Base-by-base conservation (phyloP, 1,140 invertebrate genomes). In the Bombus soroeensis region DNA sequence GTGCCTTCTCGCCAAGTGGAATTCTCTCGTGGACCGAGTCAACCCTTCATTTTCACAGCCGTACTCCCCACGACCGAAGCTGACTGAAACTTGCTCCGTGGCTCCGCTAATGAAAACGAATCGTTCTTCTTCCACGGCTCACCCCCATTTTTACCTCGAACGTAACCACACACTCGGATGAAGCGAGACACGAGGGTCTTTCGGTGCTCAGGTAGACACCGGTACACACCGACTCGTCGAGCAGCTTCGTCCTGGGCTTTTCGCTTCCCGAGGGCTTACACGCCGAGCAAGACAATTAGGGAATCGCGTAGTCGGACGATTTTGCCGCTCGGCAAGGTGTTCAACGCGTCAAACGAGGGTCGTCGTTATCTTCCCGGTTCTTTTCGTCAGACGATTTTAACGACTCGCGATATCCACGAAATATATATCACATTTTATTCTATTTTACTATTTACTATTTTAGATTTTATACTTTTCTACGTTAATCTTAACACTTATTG, bases 51-150 rank as follows among this genome's bases (percentile, higher is more conserved):
- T 77, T 66, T 66, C 71, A 47, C 68, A 53, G 70, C 66, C 64
- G 62, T 81, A 32, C 47, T 57, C 75, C 59, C 85, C 76, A 39
- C 86, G 57, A 59, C 13, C 82, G 81, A 68, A 87, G 43, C 86
- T 32, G 28, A 32, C 68, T 62, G 76, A n/a, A 90, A 88, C 77
- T 86, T 59, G 72, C 80, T 62, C 59, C 87, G 79, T 83, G 77
- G 81, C 77, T 66, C 72, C 85, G 89, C 76, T 90, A 90, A 90
- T 90, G 89, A 90, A 90, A 90, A 90, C 89, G 89, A 90, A 90
- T 90, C 83, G 89, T 85, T 81, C 89, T 90, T 90, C 89, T 83
- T 90, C 83, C 86, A 73, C 78, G 81, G 10, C 64, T 70, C 86
- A 75, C 62, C 82, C 79, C 77, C 34, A 68, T 88, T 90, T 82